Base-by-base conservation (phyloP, 2,888 invertebrate genomes). In the Philaethria dido region DNA sequence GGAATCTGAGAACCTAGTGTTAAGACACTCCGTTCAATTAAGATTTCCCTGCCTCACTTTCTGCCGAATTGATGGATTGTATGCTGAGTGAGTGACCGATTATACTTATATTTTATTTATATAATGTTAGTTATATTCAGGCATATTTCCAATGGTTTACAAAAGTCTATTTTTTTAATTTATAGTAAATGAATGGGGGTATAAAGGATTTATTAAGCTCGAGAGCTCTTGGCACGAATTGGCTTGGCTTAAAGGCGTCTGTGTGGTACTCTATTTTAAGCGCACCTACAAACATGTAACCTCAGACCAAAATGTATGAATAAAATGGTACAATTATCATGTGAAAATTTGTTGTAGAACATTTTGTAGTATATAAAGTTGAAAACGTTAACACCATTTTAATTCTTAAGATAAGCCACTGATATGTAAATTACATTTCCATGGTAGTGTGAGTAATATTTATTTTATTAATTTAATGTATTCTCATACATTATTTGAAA, bases 171-270 rank as follows among this genome's bases (percentile, higher is more conserved):
- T 36, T 36, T 55, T 14, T 3, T 13, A 22, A 54, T 18, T 13
- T 54, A 20, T 33, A 18, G 36, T 54, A 13, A 9, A 36, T 36
- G 6, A 2, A 54, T 39, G 9, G 9, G 39, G 3, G 0, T 5
- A 22, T 14, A 39, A 55, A 20, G 22, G n/a, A 55, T 57, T 57
- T 11, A 11, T 22, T 36, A 39, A 22, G n/a, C n/a, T 57, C 22
- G 9, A 57, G 39, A n/a, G 39, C 20, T 39, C 22, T 57, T 50
- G 20, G 39, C 39, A 57, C n/a, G 5, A 42, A 57, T 57, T 57
- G 55, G 14, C 2, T n/a, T n/a, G n/a, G 36, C 22, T 50, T 20
- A 57, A 22, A 57, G 20, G n/a, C 20, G 55, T 54, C 33, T 18
- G 33, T 18, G 52, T 16, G 33, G 33, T 18, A 3, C 6, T 52